Base-by-base conservation (phyloP, 2,888 invertebrate genomes). In the Loripinus fragilis region DNA sequence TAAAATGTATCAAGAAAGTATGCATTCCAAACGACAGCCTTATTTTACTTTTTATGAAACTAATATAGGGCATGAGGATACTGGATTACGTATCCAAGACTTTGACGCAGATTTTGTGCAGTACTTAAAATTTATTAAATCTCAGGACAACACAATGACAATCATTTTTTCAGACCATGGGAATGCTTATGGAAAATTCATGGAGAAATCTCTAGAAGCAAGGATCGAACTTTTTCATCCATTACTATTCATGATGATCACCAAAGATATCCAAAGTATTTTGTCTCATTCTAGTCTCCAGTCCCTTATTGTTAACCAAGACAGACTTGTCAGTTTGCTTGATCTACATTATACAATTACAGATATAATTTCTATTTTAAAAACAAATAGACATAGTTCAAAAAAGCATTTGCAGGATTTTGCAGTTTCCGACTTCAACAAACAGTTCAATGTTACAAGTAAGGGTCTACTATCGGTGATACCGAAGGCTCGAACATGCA, bases 91-190 rank as follows among this genome's bases (percentile, higher is more conserved):
- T 20, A 81, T 90, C 5, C 87, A 90, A 72, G 86, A 87, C 8
- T 55, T 90, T 23, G 91, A 91, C 71, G 12, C 55, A 1, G 65
- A 76, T 42, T 77, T 91, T 15, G 78, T 82, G 28, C 25, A 79
- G 7, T 89, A 90, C 75, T 65, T 90, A 38, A 33, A 78, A 25
- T 81, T 71, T 60, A 65, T 70, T 0, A 28, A 82, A 5, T 38
- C 66, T 20, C 76, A 82, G 64, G 20, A 80, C 7, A 85, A 90
- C 74, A 89, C 89, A 0, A 42, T 91, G 41, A 90, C 91, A 1
- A 68, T 91, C 2, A 20, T 91, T 7, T 81, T 91, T 30, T 88
- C 91, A 1, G 91, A 91, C 71, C 91, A 91, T 78, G 91, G 91
- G 2, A 91, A 91, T 73, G 52, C 89, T 0, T 91, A 91, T 80